Base-by-base conservation (phyloP, 2,113 vertebrate genomes). In the Amazona guildingii region DNA sequence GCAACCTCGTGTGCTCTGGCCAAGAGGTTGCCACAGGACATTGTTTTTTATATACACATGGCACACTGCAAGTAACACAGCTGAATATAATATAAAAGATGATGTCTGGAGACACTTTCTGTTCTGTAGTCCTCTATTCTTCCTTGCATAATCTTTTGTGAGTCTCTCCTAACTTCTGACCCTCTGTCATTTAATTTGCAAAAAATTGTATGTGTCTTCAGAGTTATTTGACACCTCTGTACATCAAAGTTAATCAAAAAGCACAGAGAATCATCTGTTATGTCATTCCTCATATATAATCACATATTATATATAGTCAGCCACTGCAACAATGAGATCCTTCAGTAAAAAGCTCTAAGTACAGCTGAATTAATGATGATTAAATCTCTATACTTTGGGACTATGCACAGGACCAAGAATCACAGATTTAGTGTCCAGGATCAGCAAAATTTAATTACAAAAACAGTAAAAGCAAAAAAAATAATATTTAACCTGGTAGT, bases 401-500 rank as follows among this genome's bases (percentile, higher is more conserved):
- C 46, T 67, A 78, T 9, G 76, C 17, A 73, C 10, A 46, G 35
- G 41, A 73, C 21, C 1, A 4, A 75, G 51, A 96, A 82, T 35
- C 39, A 75, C 29, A 84, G 69, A 21, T 90, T 73, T 72, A 64
- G 27, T 11, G 7, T 29, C 75, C 29, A 62, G 23, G 39, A 89
- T 76, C n/a, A 84, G 23, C 13, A 84, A 88, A 69, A 82, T 25
- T 19, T 62, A 46, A 11, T 4, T 83, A 79, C 27, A 89, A 85
- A 90, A 87, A 67, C 1, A 62, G n/a, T 64, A 86, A 72, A 74
- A 88, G 14, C 2, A 73, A 63, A 92, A 83, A 6, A 83, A 76
- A 69, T 78, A 92, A 61, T 51, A 68, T 37, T 90, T 73, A 95
- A 99, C 99, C 98, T 99, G 99, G 97, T 99, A 99, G 96, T 99